Evolutionary conservation across 2,113 vertebrate genomes (phyloP), one percentile per base, ranked within the genome.

Genomic region (Terrapene triunguis): DNA sequence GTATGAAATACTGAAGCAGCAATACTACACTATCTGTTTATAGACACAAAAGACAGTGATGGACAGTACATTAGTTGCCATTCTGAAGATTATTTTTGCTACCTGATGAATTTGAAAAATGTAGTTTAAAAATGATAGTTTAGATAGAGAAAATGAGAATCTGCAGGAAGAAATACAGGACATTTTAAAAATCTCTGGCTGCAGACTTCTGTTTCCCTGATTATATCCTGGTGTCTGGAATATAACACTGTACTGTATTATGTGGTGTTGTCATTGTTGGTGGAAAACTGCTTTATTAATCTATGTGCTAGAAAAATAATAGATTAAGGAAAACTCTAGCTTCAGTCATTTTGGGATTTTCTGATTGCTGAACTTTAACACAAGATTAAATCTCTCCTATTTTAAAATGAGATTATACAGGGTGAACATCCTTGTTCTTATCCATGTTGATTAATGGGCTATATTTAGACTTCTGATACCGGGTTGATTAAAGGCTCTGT

Each of bases 401-500:
- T 97, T 94, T 93, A 54, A 90, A 19, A 79, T 88, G 88, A 92
- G 95, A 96, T 97, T 97, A 96, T 2, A 1, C 79, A 51, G 76
- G 86, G 62, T 94, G 84, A 95, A 89, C 44, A 87, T 51, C 76
- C 55, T 92, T 87, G 54, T 84, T 94, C 93, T 96, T 93, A 91
- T n/a, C 65, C 83, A 50, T 76, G 35, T 92, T 88, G 89, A 90
- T 97, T 98, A 97, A 94, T 89, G 91, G n/a, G 86, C 94, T 98
- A 55, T 95, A 93, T 95, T 96, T 96, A 89, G 5, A 72, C 27
- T 59, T 81, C 42, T 59, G 48, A 89, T 35, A 55, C 74, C 27
- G 48, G 44, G 44, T 47, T 94, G 32, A 72, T 93, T 92, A 94
- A 81, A 82, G 21, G 81, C 38, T 87, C 10, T 6, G 0, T 44